These are phyloP conservation scores for Aplocera efformata DNA, from an alignment of 2,888 invertebrate species.

Conservation along the genomic window DNA sequence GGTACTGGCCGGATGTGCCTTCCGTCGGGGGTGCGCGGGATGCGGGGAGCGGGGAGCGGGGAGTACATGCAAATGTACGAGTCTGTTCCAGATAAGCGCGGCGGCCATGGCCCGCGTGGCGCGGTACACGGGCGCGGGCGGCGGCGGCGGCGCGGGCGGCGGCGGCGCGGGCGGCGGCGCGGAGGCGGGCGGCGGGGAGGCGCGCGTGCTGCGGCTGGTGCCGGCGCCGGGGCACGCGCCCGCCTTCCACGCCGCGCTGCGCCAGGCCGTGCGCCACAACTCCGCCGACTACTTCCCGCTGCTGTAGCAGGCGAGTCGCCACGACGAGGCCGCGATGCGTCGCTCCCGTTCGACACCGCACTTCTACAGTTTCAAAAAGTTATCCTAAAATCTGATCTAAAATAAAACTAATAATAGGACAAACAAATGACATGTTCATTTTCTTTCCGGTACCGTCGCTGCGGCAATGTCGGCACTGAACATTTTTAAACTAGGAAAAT, in stretches of 20 bases:
- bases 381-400: too few relatives aligned
- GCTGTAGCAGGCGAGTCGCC: slow-evolving; percentile 28
- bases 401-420: too few relatives aligned
- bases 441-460: too few relatives aligned
- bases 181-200: slow-evolving; percentile 14
- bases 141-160: slow-evolving; percentile 40
- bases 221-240: slow-evolving; percentile 40
- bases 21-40: too few relatives aligned
- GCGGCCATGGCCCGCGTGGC: slow-evolving; percentile 70
- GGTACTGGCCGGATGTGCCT: too few relatives aligned
- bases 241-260: slow-evolving; percentile 52
- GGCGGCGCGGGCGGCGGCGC: slow-evolving; percentile 14
- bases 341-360: too few relatives aligned
- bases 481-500: too few relatives aligned
- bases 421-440: too few relatives aligned
- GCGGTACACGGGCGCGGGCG: slow-evolving; percentile 57
- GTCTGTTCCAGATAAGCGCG: slow-evolving; percentile 43
- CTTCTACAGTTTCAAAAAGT: too few relatives aligned
- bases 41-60: too few relatives aligned
- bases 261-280: slow-evolving; percentile 50
- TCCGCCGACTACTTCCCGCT: slow-evolving; percentile 50
- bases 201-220: slow-evolving; percentile 43
- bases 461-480: too few relatives aligned
- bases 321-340: too few relatives aligned
- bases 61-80: not conserved